These are phyloP conservation scores for Takifugu rubripes DNA, from an alignment of 2,797 vertebrate genomes.

Conservation along the genomic window DNA sequence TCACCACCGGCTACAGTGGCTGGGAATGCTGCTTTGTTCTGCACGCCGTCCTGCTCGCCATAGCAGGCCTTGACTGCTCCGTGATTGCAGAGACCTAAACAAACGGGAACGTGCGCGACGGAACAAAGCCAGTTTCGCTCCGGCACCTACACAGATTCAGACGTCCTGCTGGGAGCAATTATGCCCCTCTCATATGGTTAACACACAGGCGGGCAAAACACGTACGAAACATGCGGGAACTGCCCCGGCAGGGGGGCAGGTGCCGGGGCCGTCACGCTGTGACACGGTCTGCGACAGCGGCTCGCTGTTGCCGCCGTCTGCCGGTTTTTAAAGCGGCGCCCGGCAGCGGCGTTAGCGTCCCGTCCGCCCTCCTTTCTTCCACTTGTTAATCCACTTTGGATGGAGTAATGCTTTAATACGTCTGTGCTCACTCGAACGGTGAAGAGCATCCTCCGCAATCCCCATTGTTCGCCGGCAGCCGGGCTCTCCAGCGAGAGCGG, in stretches of 20 bases:
- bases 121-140: no score
- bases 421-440: constrained; percentile 42
- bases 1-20: constrained; percentile 31
- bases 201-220: neutral
- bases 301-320: neutral
- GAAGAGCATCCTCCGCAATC: constrained; percentile 18
- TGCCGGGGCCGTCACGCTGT: neutral
- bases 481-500: constrained; percentile 22
- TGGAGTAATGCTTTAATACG: constrained; percentile 16
- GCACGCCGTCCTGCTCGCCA: constrained; percentile 2
- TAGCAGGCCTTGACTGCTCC: constrained; percentile 5
- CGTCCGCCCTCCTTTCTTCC: constrained; percentile 7
- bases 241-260: neutral
- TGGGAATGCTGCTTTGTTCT: constrained; percentile 27
- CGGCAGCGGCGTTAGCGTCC: neutral
- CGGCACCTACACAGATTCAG: constrained; percentile 4
- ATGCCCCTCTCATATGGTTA: constrained; percentile 5
- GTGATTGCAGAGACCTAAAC: no score
- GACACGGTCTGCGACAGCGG: neutral
- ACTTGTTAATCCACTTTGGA: constrained; percentile 24
- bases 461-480: constrained; percentile 33
- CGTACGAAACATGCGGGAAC: neutral
- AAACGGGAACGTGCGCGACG: no score
- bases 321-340: neutral
- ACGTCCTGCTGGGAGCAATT: neutral